phyloP scores from a whole-genome alignment of 2,113 vertebrate genomes.

The Trematomus loennbergii region DNA sequence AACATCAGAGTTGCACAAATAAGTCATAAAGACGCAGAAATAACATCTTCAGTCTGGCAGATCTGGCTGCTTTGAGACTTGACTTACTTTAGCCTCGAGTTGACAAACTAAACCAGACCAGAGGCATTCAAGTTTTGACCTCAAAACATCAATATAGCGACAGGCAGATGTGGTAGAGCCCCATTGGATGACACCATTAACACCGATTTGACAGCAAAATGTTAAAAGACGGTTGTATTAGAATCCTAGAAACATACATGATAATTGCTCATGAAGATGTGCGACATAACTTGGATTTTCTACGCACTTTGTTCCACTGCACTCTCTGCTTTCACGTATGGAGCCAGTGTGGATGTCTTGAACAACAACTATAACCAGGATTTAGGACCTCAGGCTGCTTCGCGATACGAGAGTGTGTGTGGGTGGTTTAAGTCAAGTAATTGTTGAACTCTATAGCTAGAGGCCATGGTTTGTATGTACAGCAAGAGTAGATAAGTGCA shows the following conservation, averaged over 20 bases:
- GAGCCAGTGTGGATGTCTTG: background rate
- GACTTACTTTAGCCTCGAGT: background rate
- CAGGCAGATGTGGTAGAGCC: background rate
- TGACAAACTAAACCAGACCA: background rate
- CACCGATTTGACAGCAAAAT: background rate
- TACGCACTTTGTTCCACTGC: no score
- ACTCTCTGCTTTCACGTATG: no score
- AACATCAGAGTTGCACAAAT: background rate
- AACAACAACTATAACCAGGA: background rate
- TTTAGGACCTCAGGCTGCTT: background rate
- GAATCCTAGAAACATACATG: background rate
- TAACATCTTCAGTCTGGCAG: background rate
- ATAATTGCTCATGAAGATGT: background rate
- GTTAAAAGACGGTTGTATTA: background rate
- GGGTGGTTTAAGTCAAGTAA: constrained; percentile 10
- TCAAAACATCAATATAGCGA: background rate
- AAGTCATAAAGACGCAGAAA: background rate
- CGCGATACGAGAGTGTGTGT: background rate
- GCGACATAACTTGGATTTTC: background rate
- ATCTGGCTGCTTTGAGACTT: constrained; percentile 7
- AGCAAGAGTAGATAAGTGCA: background rate
- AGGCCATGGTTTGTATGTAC: background rate
- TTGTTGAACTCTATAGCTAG: background rate
- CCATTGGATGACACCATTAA: background rate
- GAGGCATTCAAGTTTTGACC: constrained; percentile 1